A percentile compares a stretch with the other conserved stretches of the same genome.
Evolutionary conservation across 2,797 vertebrate genomes (phyloP).

Genomic region (Oryzias dopingdopingensis): DNA sequence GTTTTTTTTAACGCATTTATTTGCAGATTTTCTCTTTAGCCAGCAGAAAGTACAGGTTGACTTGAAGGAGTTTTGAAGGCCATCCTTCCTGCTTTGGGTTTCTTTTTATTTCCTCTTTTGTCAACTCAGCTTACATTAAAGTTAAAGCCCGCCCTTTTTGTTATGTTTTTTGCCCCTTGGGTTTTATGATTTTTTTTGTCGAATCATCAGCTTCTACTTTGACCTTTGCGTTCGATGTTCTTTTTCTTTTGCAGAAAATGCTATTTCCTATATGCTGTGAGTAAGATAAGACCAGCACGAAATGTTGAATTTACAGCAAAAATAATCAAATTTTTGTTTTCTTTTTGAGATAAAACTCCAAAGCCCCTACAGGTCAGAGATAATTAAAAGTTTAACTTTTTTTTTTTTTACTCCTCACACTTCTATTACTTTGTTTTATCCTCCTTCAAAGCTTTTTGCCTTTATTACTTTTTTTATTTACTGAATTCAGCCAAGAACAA

Average conservation of each 20-base stretch:
- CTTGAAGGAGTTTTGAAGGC: slow-evolving; percentile 21
- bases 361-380: too few relatives aligned
- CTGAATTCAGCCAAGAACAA: slow-evolving; percentile 11
- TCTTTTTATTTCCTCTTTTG: neutral
- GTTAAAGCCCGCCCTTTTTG: slow-evolving; percentile 5
- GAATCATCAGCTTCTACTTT: slow-evolving; percentile 5
- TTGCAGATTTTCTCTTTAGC: slow-evolving; percentile 10
- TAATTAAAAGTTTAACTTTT: too few relatives aligned
- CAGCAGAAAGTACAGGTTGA: neutral
- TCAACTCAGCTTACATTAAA: slow-evolving; percentile 19
- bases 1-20: slow-evolving; percentile 21
- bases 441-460: neutral
- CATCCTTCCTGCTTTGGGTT: neutral
- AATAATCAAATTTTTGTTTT: neutral
- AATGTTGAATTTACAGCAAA: neutral
- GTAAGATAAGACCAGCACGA: neutral
- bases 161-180: slow-evolving; percentile 6
- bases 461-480: neutral
- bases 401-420: neutral
- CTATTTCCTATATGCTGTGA: neutral
- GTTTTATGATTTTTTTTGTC: neutral
- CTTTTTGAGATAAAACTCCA: neutral
- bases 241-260: neutral
- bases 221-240: slow-evolving; percentile 12
- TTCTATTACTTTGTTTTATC: neutral